phyloP scores from a whole-genome alignment of 2,888 invertebrate species.

The Mystacides longicornis region DNA sequence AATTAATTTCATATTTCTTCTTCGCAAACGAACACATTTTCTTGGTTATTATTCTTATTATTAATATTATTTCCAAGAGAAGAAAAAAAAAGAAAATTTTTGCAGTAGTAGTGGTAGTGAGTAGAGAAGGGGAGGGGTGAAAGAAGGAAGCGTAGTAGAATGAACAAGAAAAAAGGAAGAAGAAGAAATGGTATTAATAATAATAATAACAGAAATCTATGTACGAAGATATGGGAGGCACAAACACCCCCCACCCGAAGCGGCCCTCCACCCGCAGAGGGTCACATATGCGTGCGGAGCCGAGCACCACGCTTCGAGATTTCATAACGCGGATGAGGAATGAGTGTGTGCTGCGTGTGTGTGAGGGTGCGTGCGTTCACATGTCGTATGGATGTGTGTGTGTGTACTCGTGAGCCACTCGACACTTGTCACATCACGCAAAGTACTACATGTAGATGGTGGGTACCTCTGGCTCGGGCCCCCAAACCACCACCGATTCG shows the following conservation, averaged over 20 bases:
- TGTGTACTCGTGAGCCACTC: neutral
- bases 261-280: neutral
- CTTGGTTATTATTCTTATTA: neutral
- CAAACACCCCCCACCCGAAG: neutral
- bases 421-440: slow-evolving; percentile 1
- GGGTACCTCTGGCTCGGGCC: too few relatives aligned
- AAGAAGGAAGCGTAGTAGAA: neutral
- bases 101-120: neutral
- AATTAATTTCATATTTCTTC: slow-evolving; percentile 1
- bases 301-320: neutral
- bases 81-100: neutral
- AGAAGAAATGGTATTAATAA: neutral
- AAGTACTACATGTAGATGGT: too few relatives aligned
- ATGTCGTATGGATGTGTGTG: too few relatives aligned
- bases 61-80: neutral
- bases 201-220: neutral
- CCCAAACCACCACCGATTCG: too few relatives aligned
- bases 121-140: neutral
- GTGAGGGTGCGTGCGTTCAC: too few relatives aligned
- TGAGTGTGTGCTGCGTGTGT: too few relatives aligned
- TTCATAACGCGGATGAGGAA: too few relatives aligned
- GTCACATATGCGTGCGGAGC: neutral
- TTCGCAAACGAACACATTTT: slow-evolving; percentile 1
- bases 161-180: too few relatives aligned
- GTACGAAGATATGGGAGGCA: too few relatives aligned